These are phyloP conservation scores for Perca schrenkii DNA, from an alignment of 2,113 vertebrate genomes.

Conservation along the genomic window DNA sequence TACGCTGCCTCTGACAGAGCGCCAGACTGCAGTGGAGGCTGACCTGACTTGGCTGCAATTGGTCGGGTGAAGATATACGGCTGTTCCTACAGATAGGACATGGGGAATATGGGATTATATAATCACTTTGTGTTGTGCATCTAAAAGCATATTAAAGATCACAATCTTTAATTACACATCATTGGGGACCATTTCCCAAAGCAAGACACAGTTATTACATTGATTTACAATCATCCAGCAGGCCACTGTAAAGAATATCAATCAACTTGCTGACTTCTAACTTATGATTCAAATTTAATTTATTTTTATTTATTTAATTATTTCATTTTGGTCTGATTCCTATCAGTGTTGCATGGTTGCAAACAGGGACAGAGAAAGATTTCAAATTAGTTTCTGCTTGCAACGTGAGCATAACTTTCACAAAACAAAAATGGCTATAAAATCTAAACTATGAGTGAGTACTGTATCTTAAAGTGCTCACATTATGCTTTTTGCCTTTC, in stretches of 20 bases:
- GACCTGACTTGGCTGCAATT: constrained; percentile 38
- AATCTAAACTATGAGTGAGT: not conserved
- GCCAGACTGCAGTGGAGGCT: not conserved
- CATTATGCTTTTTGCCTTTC: no score
- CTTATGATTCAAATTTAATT: no score
- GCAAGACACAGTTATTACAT: not conserved
- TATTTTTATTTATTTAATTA: no score
- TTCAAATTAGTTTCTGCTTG: not conserved
- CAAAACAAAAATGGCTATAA: not conserved
- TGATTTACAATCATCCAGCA: not conserved
- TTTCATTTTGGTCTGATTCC: not conserved
- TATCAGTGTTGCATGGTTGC: no score
- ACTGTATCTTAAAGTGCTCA: not conserved
- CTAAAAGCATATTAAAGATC: not conserved
- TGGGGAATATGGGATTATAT: not conserved
- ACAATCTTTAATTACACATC: not conserved
- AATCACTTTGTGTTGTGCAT: not conserved
- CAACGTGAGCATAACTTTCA: not conserved
- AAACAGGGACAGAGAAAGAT: not conserved
- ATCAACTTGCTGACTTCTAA: not conserved
- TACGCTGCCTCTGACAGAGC: constrained; percentile 10
- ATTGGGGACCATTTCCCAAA: not conserved
- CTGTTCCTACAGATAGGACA: constrained; percentile 73
- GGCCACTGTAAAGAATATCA: not conserved
- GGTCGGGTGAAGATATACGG: constrained; percentile 85